Evolutionary conservation across 2,797 vertebrate species (phyloP), one percentile per base, ranked within the genome.

Genomic region (Peromyscus nudipes): DNA sequence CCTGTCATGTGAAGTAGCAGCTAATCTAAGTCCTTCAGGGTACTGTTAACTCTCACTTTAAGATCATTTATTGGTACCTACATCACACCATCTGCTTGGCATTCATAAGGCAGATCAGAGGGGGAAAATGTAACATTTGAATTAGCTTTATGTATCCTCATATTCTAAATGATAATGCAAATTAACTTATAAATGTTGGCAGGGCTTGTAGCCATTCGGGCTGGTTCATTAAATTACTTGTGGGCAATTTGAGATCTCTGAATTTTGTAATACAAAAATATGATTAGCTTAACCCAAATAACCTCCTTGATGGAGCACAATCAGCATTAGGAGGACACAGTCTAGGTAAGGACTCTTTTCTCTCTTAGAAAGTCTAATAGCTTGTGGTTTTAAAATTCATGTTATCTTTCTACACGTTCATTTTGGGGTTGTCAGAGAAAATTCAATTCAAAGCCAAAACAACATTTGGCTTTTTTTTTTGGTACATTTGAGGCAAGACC

Each of bases 261-360:
- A 86, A 86, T 96, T 75, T 49, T 92, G n/a, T 96, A 97, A 97
- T 92, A 93, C 67, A 96, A 94, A 96, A 98, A 97, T 96, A 94
- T 95, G 90, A 98, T 98, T 97, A 98, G 80, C 92, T 98, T 98
- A 98, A 98, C 96, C 93, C 49, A 27, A 25, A 88, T 94, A 97
- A 98, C 64, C 23, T 95, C 81, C 87, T 95, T 96, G 90, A 95
- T 88, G 92, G 85, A 90, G 73, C 37, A 86, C 23, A 87, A 75
- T 90, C 87, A 87, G 29, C 52, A 7, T 79, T 81, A 49, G 29
- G 55, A 94, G 43, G 0, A 37, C 27, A 60, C 0, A 37, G 37
- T 13, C 17, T 21, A 34, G 4, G 21, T 43, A 49, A 96, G 43
- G 9, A 79, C 37, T 31, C 46, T 94, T 8, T 55, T 85, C 65